Evolutionary conservation across 2,113 vertebrate genomes (phyloP), one percentile per base, ranked within the genome.

Genomic region (Pomatostomus ruficeps): DNA sequence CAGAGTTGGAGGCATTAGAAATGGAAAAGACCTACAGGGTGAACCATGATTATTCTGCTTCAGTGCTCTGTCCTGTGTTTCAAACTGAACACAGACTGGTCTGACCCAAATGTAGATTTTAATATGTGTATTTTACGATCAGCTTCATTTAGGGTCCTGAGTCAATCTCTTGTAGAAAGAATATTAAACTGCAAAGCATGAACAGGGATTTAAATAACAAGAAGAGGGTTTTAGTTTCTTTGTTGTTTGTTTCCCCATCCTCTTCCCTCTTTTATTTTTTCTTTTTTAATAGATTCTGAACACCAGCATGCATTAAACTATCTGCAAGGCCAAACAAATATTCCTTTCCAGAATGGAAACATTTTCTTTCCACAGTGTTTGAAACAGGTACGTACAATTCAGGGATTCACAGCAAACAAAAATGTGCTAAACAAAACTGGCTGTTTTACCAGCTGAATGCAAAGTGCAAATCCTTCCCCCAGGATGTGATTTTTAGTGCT

Each of bases 11-110:
- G 61, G n/a, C 65, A 91, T 83, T 77, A 88, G 61, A 68, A 94
- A 78, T 57, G 63, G 82, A 91, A 96, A 95, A 93, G 79, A 93
- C 75, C 94, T 88, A 88, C 29, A 74, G 88, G 88, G 61, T 85
- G 63, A 93, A 85, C 71, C 5, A 1, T 46, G 31, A 63, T 93
- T 97, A 84, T 94, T 91, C 72, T 93, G 59, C 90, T 77, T 88
- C 45, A 6, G 55, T 84, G 72, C 85, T 72, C 61, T 49, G 20
- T 90, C 63, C 67, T 80, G 40, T 85, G 67, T 76, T 91, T 88
- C 71, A 71, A 82, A 76, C 31, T 36, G 67, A 52, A 86, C 2
- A 2, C 49, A 77, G 59, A 63, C 48, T 88, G 93, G 28, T 85
- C 42, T 93, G 85, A 91, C 63, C 48, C 46, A 88, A 76, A 91